Base-by-base conservation (phyloP, 1,140 invertebrate genomes). In the Dreissena rostriformis region DNA sequence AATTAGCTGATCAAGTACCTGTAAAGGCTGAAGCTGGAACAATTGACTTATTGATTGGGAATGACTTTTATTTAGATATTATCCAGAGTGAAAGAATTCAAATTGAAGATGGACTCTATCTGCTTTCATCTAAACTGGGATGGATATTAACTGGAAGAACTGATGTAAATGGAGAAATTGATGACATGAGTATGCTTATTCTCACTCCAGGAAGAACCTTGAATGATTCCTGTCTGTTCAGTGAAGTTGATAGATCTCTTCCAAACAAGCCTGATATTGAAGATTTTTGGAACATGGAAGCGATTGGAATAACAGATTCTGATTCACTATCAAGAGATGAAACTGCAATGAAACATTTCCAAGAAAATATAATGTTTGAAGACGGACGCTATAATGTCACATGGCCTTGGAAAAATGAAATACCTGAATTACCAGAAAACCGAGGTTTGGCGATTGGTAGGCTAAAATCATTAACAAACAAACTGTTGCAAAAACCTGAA, bases 231-330 rank as follows among this genome's bases (percentile, higher is more conserved):
- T 65, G 19, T 39, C 63, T 65, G 74, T 51, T n/a, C 29, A 65
- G 5, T n/a, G n/a, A n/a, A n/a, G 49, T 77, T n/a, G 75, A 77
- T 49, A 49, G 15, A 14, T 57, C 24, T 61, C 8, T 65, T 49
- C 61, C 29, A 19, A 66, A 15, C 15, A 77, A 77, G 61, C 57
- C 28, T 6, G 75, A 77, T 28, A 19, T 66, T 29, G 24, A 79
- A 24, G 63, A 70, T 24, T 79, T 79, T 68, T 79, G 76, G 76
- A 79, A 79, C 51, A 26, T 66, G 17, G 75, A 65, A 66, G 24
- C 75, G 7, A 77, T 77, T 28, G 75, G 75, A 15, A 39, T 77
- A 14, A 22, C 26, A 63, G 61, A 6, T 12, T 28, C 8, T 28
- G 17, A 66, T 1, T 11, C 5, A 28, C 6, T 49, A 12, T 77